Evolutionary conservation across 2,797 vertebrate species (phyloP), one percentile per base, ranked within the genome.

Genomic region (Avahi laniger): DNA sequence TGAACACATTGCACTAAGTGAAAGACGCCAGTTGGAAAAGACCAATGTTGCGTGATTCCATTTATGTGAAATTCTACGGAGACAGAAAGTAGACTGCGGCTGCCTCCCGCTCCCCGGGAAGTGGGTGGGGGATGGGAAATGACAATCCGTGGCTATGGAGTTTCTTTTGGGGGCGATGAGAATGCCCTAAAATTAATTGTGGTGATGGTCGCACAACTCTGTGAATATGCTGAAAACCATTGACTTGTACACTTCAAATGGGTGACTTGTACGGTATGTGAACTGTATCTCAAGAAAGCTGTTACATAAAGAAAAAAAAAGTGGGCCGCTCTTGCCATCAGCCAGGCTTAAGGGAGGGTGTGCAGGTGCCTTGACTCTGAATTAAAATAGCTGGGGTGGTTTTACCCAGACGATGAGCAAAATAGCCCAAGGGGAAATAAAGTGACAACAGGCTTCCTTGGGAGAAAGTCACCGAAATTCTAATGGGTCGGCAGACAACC

Each of bases 41-140:
- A 17, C 13, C 43, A 2, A 6, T 5, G 30, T 0, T 5, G 0
- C 4, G 7, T 3, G 11, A n/a, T 7, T 76, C 38, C 4, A 4
- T n/a, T 38, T 52, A n/a, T 2, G 28, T 3, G 85, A 59, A 35
- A 63, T 75, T 70, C 30, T 46, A 4, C 4, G 43, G n/a, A 81
- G 54, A 17, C 3, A 46, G 69, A 28, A 38, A 52, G 61, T 1
- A 3, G 69, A 48, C 22, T 0, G 61, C 2, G n/a, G 41, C 28
- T 57, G 54, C 14, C 54, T 26, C 22, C 24, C 14, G 5, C 43
- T 43, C 43, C 43, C 52, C 26, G 50, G 20, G 41, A 46, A 33
- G 50, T 26, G 5, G 17, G 11, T 1, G 28, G 30, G 52, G n/a
- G 10, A 4, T 12, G 5, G 9, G 9, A 0, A 43, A 48, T 11